Evolutionary conservation across 2,797 vertebrate genomes (phyloP), one percentile per base, ranked within the genome.

Genomic region (Phalanger gymnotis): DNA sequence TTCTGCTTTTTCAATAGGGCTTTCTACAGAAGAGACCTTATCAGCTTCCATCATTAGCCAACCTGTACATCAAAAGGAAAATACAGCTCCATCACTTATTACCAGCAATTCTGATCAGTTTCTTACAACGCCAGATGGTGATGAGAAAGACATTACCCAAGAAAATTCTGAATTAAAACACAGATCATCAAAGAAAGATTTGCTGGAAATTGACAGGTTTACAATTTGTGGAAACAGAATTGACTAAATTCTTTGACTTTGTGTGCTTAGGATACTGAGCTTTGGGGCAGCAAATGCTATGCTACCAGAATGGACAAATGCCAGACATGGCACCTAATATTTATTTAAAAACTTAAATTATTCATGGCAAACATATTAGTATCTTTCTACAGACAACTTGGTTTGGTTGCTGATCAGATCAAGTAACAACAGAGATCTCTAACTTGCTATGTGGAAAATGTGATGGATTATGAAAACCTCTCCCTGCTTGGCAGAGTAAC

Each of bases 211-310:
- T 96, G 99, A 99, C 98, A 99, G 99, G 97, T 99, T 99, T 98
- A 99, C 99, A 28, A 99, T 99, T 98, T 99, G 99, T 90, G 99
- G 99, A 93, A 99, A 99, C 99, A 99, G 99, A 96, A 99, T 99
- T 94, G 99, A 99, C 98, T 99, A 98, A 99, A 28, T 0, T 94
- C 94, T 52, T 95, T 14, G 47, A 94, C 97, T 96, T 93, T 40
- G 56, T 94, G 97, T 97, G 98, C 98, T 97, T 90, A 97, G 93
- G 96, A 98, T 96, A 97, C 98, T 94, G 96, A 96, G 98, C 97
- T 97, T 97, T 93, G 94, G 97, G 96, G 97, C 97, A 94, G 98
- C 97, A 96, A 25, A 90, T 55, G 95, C 53, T 25, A 54, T 51
- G 55, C 96, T 93, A 89, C 95, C 95, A 92, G 98, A 97, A 95